Evolutionary conservation across 1,140 invertebrate species (phyloP), one percentile per base, ranked within the genome.

Genomic region (Aphidius ervi): DNA sequence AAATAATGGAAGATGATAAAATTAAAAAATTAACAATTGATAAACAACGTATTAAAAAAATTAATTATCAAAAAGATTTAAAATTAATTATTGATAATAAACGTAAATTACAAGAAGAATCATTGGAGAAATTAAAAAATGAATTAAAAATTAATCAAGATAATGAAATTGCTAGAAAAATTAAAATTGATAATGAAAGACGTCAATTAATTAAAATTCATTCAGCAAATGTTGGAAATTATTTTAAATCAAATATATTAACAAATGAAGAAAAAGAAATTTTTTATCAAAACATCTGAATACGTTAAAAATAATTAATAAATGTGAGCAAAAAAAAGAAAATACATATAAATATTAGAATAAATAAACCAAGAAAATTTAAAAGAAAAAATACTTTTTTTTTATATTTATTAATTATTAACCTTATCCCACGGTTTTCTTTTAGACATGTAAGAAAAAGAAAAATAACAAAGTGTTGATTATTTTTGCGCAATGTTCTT

Each of bases 101-200:
- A 6, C 65, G 48, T 7, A 67, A 23, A 39, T 62, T 68, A 9
- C 65, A 69, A 7, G 67, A 70, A 5, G 23, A 64, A 4, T 68
- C 74, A 10, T 45, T 73, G 43, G 39, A 40, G 0, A 61, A 31
- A 9, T 59, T 67, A 8, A 10, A 62, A n/a, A 55, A 50, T 4
- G 53, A 82, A 94, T 94, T 98, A 77, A 85, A 87, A 70, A 77
- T 83, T 67, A 87, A 92, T 74, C 93, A 96, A 77, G 85, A 87
- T 65, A 86, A 87, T 65, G 92, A 95, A 66, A 86, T 86, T 59
- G 79, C 90, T 4, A 45, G 42, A 10, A 41, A 20, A 7, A 53
- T 69, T 10, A 56, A 49, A 8, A 54, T 68, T 1, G 63, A 53
- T 5, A 66, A 67, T 0, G 65, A 72, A 6, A 69, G 73, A 8